phyloP scores from a whole-genome alignment of 2,113 vertebrate genomes.

The Callipepla squamata region DNA sequence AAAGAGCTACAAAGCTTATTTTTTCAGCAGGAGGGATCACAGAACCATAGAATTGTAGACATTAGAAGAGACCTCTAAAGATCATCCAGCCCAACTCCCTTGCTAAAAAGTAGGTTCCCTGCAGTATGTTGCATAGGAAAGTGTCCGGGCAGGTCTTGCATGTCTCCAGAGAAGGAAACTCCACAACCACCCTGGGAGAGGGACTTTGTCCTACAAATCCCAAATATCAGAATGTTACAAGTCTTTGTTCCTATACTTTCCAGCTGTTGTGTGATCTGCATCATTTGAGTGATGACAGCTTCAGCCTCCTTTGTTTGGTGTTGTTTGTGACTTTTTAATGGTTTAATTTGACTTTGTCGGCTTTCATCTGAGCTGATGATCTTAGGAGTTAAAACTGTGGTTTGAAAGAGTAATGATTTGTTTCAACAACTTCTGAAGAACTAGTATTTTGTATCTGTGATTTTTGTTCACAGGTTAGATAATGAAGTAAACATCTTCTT shows the following conservation, averaged over 20 bases:
- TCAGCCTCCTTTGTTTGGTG: neutral
- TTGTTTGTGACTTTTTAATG: neutral
- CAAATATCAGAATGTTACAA: neutral
- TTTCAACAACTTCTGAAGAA: neutral
- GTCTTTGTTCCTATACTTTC: neutral
- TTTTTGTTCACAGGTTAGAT: slow-evolving; percentile 5
- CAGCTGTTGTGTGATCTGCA: neutral
- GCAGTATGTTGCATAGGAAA: no score
- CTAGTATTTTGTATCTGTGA: neutral
- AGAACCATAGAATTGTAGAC: no score
- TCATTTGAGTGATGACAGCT: neutral
- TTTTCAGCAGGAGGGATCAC: neutral
- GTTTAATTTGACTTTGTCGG: neutral
- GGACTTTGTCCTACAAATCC: neutral
- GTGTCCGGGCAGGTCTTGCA: no score
- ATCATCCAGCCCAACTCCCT: no score
- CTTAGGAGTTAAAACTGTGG: neutral
- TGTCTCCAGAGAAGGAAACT: no score
- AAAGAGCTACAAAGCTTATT: neutral
- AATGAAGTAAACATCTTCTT: neutral
- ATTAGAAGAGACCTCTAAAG: no score
- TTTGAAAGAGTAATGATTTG: neutral
- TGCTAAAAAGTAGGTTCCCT: no score
- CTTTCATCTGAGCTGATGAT: neutral
- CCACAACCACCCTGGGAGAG: neutral